A percentile compares a stretch with the other conserved stretches of the same genome.
phyloP scores from a whole-genome alignment of 92 coral and sea anemone species.

The Zoanthus solanderi region DNA sequence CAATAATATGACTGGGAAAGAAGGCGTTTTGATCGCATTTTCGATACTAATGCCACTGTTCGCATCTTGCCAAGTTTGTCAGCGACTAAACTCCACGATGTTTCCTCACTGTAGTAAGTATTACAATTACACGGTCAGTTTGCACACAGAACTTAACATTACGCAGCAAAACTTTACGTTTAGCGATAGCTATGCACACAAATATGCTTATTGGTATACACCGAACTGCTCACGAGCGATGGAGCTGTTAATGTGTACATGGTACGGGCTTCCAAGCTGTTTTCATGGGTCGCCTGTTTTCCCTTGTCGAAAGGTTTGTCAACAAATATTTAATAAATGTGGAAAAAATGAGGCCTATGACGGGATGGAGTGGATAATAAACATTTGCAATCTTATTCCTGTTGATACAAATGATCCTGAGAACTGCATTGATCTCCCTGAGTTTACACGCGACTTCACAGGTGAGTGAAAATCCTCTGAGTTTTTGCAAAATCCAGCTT shows the following conservation, averaged over 20 bases:
- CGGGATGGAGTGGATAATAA: constrained; percentile 39
- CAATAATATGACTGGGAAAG: not conserved
- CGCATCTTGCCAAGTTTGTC: not conserved
- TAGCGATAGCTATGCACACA: not conserved
- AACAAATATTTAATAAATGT: constrained; percentile 16
- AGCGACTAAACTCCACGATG: constrained; percentile 16
- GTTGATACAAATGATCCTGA: not conserved
- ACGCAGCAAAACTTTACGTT: constrained; percentile 5
- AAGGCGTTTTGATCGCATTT: not conserved
- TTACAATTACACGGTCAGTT: constrained; percentile 20
- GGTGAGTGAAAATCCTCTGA: constrained; percentile 7
- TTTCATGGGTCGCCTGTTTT: constrained; percentile 11
- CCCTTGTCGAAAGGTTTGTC: constrained; percentile 40
- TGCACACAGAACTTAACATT: not conserved
- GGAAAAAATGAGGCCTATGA: not conserved
- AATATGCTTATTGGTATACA: not conserved
- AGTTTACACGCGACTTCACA: constrained; percentile 34
- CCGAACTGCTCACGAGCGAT: constrained; percentile 34
- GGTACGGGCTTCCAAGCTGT: constrained; percentile 34
- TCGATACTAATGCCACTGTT: not conserved
- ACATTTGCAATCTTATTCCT: constrained; percentile 12
- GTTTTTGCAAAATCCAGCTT: not conserved
- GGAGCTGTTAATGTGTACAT: constrained; percentile 22
- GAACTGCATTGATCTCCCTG: constrained; percentile 31
- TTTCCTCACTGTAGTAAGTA: constrained; percentile 36